Percentiles rank a stretch among this genome's conserved stretches.
These are phyloP conservation scores for Paralvinella palmiformis DNA, from an alignment of 1,140 invertebrate genomes.

Conservation along the genomic window DNA sequence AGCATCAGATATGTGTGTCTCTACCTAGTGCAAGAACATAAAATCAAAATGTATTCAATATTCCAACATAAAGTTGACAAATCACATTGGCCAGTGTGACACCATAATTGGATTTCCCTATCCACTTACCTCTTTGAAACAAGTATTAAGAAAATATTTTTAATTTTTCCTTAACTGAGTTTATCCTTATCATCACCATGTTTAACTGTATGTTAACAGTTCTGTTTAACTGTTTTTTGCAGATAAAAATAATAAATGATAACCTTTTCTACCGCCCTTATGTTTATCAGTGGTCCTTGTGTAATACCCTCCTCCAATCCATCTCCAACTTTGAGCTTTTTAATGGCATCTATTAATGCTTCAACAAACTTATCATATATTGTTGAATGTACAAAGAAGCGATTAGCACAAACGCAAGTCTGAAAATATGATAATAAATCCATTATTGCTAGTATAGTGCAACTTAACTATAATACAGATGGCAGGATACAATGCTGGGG, in stretches of 20 bases:
- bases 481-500: too few species aligned
- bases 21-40: conserved; percentile 52
- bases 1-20: conserved; percentile 75
- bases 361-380: conserved; percentile 79
- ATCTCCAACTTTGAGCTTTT: conserved; percentile 72
- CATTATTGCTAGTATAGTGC: neutral
- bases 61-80: neutral
- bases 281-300: conserved; percentile 88
- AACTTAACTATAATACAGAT: too few species aligned
- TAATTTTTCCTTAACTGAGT: too few species aligned
- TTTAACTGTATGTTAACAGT: too few species aligned
- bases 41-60: neutral
- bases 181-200: too few species aligned
- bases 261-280: conserved; percentile 75
- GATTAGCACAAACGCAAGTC: conserved; percentile 92
- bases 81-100: neutral
- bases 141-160: too few species aligned
- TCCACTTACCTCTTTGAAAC: too few species aligned
- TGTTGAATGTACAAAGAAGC: conserved; percentile 82
- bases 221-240: too few species aligned
- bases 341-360: conserved; percentile 64
- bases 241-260: conserved; percentile 9
- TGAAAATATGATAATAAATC: conserved; percentile 54
- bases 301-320: conserved; percentile 66
- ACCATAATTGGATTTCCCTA: conserved; percentile 14